Evolutionary conservation across 2,888 invertebrate genomes (phyloP), one percentile per base, ranked within the genome.

Genomic region (Drosophila mimica): DNA sequence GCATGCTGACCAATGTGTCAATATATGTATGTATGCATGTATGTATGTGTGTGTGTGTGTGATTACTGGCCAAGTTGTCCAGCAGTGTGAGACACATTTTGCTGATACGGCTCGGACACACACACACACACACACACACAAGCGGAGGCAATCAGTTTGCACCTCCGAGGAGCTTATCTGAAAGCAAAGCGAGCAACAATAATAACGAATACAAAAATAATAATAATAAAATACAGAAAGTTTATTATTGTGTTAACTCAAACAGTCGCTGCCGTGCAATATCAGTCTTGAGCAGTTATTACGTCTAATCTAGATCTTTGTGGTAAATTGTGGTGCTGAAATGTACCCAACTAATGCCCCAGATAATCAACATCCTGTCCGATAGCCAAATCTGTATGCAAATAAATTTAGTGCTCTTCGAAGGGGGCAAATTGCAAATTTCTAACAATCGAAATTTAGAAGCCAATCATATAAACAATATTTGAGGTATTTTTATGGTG

Each of bases 311-410:
- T 82, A 68, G 85, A 85, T 89, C 79, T 84, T 75, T 62, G 8
- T 25, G 28, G 46, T 46, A 58, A 82, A 79, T 70, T 80, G 28
- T 54, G 33, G 68, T 73, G 65, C 73, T 81, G 67, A 76, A 79
- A 85, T 76, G 81, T 81, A 81, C 70, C 48, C 36, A 48, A 52
- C 36, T 57, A 67, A 61, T 73, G 66, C 49, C 66, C 65, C 46
- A 46, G 57, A 52, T 63, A 81, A 85, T 87, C 84, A 89, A 85
- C 84, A 89, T 85, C 84, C 84, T 85, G 84, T 76, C 31, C 76
- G 82, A 81, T 89, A 78, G 70, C 48, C 54, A 34, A 15, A 36
- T 11, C 28, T 65, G 54, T 84, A 85, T 85, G 84, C 89, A 85
- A 85, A 85, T 85, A 67, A 85, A 75, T 40, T 70, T 62, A 75